Evolutionary conservation across 1,140 invertebrate genomes (phyloP).

Genomic region (Spodoptera litura): DNA sequence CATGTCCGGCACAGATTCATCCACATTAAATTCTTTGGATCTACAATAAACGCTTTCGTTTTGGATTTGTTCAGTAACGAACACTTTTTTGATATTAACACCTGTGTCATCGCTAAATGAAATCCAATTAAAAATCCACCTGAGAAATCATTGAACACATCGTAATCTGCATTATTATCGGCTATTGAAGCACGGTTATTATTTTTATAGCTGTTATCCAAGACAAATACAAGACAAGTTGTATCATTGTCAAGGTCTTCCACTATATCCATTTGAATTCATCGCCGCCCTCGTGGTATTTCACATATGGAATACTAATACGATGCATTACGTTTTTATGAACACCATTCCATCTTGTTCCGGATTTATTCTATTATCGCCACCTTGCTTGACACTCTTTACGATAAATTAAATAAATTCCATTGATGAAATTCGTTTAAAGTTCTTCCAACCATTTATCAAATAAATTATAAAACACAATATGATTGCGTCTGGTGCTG

Average conservation of each 20-base stretch:
- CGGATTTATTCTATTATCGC: not conserved
- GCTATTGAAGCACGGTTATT: slow-evolving; percentile 53
- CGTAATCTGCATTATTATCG: not conserved
- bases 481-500: not conserved
- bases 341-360: slow-evolving; percentile 55
- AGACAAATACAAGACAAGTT: slow-evolving; percentile 58
- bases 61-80: too few species aligned
- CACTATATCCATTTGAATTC: slow-evolving; percentile 75
- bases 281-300: slow-evolving; percentile 74
- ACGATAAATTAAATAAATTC: too few species aligned
- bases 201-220: slow-evolving; percentile 64
- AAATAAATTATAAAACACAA: not conserved
- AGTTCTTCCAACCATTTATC: not conserved
- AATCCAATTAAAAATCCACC: too few species aligned
- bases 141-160: not conserved
- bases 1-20: too few species aligned
- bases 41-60: too few species aligned
- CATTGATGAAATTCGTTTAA: too few species aligned
- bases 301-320: slow-evolving; percentile 76
- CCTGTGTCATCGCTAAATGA: too few species aligned
- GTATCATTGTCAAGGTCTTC: slow-evolving; percentile 81
- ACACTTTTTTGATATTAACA: too few species aligned
- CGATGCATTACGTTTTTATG: slow-evolving; percentile 62
- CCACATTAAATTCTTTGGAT: too few species aligned
- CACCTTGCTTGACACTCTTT: not conserved